Evolutionary conservation across 2,888 invertebrate species (phyloP), one percentile per base, ranked within the genome.

Genomic region (Agrochola lychnidis): DNA sequence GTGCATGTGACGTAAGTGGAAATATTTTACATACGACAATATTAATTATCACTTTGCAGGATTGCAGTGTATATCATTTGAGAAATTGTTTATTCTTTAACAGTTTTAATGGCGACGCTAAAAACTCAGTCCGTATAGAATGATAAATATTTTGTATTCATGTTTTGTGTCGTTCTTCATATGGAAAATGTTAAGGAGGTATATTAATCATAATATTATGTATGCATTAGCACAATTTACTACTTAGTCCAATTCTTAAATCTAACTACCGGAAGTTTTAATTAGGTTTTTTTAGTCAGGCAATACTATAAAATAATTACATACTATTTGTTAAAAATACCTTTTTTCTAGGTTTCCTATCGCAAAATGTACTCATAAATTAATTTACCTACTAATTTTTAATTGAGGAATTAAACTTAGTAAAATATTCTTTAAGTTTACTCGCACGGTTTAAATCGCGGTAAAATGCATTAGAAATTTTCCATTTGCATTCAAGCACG

Each of bases 1-100:
- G 62, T 82, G 83, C 64, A 73, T 76, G 51, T 84, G 89, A 85
- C 82, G 68, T 79, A 67, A 89, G 82, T 77, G 79, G 83, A 71
- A 78, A 83, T 84, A 87, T 82, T 80, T 85, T 82, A 61, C 83
- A 82, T 70, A 68, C 76, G 63, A 76, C 63, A 64, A 73, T 42
- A 56, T 83, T 85, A 77, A 73, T 70, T 62, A 68, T 59, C 45
- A 40, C 64, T 71, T 68, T 42, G 56, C 36, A 40, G 48, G 19
- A 30, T 64, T 71, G 14, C 36, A 19, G 14, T 45, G 42, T 61
- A 62, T 45, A 4, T 22, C 10, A 10, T 30, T 53, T 63, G n/a
- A n/a, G n/a, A 5, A 48, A 25, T 67, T 62, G 51, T 53, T 66
- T 56, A 42, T 71, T 40, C 5, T 70, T 25, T n/a, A n/a, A n/a